Conservation (phyloP, 1,140 invertebrate species). For the Cotesia chilonis region DNA sequence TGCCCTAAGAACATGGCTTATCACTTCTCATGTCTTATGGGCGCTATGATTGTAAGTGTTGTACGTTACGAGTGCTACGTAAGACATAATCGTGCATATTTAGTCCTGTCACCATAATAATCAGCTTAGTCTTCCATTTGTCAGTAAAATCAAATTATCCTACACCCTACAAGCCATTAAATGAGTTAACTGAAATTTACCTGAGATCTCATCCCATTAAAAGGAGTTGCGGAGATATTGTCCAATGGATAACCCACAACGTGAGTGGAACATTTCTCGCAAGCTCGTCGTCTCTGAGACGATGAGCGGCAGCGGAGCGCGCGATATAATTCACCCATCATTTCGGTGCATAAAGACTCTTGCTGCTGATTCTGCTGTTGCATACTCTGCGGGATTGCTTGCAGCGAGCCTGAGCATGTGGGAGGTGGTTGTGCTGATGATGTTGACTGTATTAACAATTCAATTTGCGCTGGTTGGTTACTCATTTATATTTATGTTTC, state of each 20-base stretch:
- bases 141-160: neutral
- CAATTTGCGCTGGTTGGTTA: neutral
- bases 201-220: constrained; percentile 63
- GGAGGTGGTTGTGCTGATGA: constrained; percentile 46
- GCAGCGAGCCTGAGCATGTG: constrained; percentile 57
- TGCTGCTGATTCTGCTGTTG: constrained; percentile 61
- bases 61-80: too few relatives aligned
- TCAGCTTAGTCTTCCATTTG: constrained; percentile 1
- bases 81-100: too few relatives aligned
- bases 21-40: too few relatives aligned
- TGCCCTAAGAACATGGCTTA: too few relatives aligned
- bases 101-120: neutral
- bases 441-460: constrained; percentile 39
- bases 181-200: constrained; percentile 41
- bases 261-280: constrained; percentile 72
- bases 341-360: constrained; percentile 83
- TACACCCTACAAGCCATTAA: neutral
- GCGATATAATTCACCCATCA: constrained; percentile 82
- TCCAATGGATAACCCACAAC: constrained; percentile 61
- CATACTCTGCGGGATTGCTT: constrained; percentile 58
- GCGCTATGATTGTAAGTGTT: too few relatives aligned
- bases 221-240: constrained; percentile 60
- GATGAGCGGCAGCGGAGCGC: constrained; percentile 78
- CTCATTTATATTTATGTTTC: neutral
- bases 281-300: constrained; percentile 72